Base-by-base conservation (phyloP, 2,797 vertebrate genomes). In the Lerista edwardsae region DNA sequence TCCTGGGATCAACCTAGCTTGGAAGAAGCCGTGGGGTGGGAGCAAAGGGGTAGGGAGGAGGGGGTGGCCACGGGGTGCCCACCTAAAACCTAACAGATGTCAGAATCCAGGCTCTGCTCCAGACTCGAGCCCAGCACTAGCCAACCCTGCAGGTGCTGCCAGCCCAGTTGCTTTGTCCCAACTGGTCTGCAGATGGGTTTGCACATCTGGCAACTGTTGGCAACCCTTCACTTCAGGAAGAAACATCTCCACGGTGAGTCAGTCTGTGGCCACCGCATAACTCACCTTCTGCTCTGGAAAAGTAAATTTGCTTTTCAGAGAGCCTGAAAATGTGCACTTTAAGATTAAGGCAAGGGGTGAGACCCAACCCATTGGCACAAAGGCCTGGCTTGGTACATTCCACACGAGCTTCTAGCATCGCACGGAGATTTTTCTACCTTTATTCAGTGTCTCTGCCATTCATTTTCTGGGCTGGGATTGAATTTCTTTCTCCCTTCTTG, bases 241-340 rank as follows among this genome's bases (percentile, higher is more conserved):
- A 80, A 85, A 78, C 44, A 25, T 10, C 44, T 64, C 82, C 29
- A 55, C 19, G 9, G 62, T 69, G 14, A 4, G 0, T 57, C 62
- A 72, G 39, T 15, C 73, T 14, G 36, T 5, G 81, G 2, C 17
- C 34, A 34, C 39, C 55, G 51, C 21, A 0, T 0, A 31, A 73
- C 86, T 92, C 92, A 85, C 90, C 90, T 39, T 29, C 0, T 27
- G 76, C 23, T 36, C 87, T 80, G 87, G 47, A 85, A 93, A 92
- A 93, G 92, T 83, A 93, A 94, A 95, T 94, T 94, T 94, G 88
- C 92, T 94, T 93, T 94, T 67, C 94, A 89, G 86, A 88, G 86
- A 93, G 83, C 89, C 91, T 91, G 90, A 91, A 91, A 91, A 80
- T 4, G 21, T 83, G 92, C 92, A 88, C 88, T 93, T 90, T 17